Evolutionary conservation across 2,113 vertebrate genomes (phyloP), one percentile per base, ranked within the genome.

Genomic region (Trichomycterus rosablanca): DNA sequence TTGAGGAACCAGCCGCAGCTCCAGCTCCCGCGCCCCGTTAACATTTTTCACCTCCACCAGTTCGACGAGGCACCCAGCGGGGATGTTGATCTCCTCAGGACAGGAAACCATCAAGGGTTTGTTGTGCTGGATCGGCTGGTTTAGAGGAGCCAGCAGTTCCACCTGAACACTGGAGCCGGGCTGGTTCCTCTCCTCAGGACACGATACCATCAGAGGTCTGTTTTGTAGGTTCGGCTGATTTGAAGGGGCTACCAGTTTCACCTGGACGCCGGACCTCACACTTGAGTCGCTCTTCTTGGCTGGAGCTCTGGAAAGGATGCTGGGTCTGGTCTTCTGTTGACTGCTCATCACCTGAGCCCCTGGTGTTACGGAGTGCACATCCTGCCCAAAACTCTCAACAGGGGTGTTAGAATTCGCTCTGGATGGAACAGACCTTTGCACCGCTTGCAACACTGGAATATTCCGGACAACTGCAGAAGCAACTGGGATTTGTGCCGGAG

Each of bases 31-130:
- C 0, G 90, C 84, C 19, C 91, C 92, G 0, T 95, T 93, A 35
- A 94, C 88, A 14, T 91, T 89, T 81, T 93, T 97, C 40, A 97
- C 89, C 9, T 97, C 92, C n/a, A 96, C 83, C 49, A 98, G 68
- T 74, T 98, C 91, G 43, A 94, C 93, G 63, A 95, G 77, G 73
- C 94, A 97, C 65, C 93, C 95, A 1, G 89, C 83, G 2, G 93
- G 94, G 48, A 97, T 91, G 2, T 86, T 84, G 2, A 97, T 83
- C 52, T 93, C 90, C 7, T 93, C 85, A 0, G 95, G 94, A 0
- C 93, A 90, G 58, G 93, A 83, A 1, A 97, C 91, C 0, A 92
- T 97, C 59, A 98, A 76, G 1, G 94, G 92, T 73, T 89, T 79
- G 30, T 92, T 91, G 14, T 91, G 89, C 39, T 91, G 85, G 10